phyloP scores from a whole-genome alignment of 2,888 invertebrate species.

The Phragmatobia fuliginosa region DNA sequence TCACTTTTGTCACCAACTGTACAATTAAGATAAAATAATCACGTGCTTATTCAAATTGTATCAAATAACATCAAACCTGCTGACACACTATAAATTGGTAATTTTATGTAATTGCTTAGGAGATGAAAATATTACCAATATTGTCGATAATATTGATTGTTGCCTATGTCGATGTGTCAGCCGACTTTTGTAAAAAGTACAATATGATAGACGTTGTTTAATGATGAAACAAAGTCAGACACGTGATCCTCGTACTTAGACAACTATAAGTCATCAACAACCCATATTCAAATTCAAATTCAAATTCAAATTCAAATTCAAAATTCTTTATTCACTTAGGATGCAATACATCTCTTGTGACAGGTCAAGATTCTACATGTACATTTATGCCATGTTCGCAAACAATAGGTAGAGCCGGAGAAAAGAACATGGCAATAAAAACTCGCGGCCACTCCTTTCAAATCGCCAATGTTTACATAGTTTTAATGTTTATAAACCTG shows the following conservation, averaged over 20 bases:
- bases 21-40: constrained; percentile 25
- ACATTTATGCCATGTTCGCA: no score
- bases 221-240: not conserved
- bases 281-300: no score
- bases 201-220: not conserved
- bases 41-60: constrained; percentile 20
- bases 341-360: no score
- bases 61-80: constrained; percentile 14
- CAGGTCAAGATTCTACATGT: no score
- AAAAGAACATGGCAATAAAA: no score
- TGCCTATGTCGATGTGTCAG: constrained; percentile 7
- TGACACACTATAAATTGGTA: not conserved
- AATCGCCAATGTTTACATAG: no score
- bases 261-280: no score
- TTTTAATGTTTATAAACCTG: no score
- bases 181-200: not conserved
- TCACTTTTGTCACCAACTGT: constrained; percentile 14
- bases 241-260: not conserved
- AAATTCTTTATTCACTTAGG: no score
- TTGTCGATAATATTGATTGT: constrained; percentile 1
- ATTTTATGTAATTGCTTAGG: constrained; percentile 12
- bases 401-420: no score
- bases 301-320: no score
- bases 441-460: no score
- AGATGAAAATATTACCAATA: not conserved